Conservation (phyloP, 2,888 invertebrate genomes). For the Alviniconcha strummeri region DNA sequence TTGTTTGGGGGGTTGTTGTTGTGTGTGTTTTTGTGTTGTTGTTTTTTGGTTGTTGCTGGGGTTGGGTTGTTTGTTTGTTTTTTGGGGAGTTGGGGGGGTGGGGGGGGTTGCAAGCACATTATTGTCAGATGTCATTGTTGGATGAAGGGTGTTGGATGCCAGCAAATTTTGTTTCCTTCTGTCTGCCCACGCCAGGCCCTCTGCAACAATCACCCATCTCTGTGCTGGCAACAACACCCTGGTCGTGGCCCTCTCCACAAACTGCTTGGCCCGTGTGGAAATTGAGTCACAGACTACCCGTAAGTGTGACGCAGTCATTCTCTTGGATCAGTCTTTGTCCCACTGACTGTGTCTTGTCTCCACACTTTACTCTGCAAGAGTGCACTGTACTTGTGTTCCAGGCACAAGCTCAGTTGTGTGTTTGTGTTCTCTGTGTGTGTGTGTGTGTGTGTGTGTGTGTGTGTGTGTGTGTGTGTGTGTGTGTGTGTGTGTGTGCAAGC, state of each 20-base stretch:
- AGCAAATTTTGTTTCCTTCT: not conserved
- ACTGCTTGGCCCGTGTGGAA: constrained; percentile 26
- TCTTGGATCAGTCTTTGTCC: too few relatives aligned
- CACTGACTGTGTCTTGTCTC: too few relatives aligned
- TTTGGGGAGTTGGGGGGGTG: not conserved
- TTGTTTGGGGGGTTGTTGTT: too few relatives aligned
- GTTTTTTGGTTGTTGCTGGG: not conserved
- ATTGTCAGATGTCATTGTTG: too few relatives aligned
- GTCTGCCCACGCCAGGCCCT: not conserved
- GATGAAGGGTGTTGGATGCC: not conserved
- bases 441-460: not conserved
- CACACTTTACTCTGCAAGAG: too few relatives aligned
- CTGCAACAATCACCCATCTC: constrained; percentile 29
- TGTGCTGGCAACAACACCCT: constrained; percentile 33
- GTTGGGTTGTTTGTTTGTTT: too few relatives aligned
- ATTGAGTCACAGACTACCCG: constrained; percentile 24
- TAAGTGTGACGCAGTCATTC: not conserved
- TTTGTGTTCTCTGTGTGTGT: not conserved
- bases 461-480: not conserved
- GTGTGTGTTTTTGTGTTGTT: not conserved
- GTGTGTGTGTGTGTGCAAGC: not conserved
- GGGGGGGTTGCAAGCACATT: too few relatives aligned
- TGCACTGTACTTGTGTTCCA: too few relatives aligned
- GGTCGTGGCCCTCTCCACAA: constrained; percentile 30
- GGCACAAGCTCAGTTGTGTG: not conserved